Percentiles rank a stretch among this genome's conserved stretches.
These are phyloP conservation scores for Allolobophora icterica DNA, from an alignment of 2,888 invertebrate genomes.

Conservation along the genomic window DNA sequence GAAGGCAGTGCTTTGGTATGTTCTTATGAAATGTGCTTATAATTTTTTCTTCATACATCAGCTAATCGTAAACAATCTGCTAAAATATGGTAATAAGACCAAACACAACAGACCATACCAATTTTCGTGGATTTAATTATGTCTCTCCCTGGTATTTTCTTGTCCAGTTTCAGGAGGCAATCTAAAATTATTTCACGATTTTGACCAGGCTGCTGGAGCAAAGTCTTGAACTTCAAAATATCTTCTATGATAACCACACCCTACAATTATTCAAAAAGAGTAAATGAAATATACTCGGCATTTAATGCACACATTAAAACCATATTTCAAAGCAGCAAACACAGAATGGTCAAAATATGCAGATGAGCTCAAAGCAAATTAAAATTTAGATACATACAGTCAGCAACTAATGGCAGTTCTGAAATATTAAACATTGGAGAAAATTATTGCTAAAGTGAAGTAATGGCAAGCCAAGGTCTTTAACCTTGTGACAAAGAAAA, in stretches of 20 bases:
- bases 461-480: too few species aligned
- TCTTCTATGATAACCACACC: slow-evolving; percentile 26
- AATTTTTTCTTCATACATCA: too few species aligned
- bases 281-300: neutral
- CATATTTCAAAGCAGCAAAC: neutral
- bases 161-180: neutral
- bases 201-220: slow-evolving; percentile 20
- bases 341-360: neutral
- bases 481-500: too few species aligned
- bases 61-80: neutral
- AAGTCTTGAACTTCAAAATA: neutral
- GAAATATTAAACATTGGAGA: too few species aligned
- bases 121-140: slow-evolving; percentile 5
- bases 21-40: too few species aligned
- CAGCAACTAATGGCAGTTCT: too few species aligned
- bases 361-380: too few species aligned
- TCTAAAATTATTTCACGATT: neutral
- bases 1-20: neutral
- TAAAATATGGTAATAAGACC: neutral
- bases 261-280: neutral
- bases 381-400: too few species aligned
- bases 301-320: neutral
- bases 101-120: neutral
- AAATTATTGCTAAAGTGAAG: too few species aligned
- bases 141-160: slow-evolving; percentile 12